Evolutionary conservation across 2,888 invertebrate genomes (phyloP).

Genomic region (Meteorus cinctellus): DNA sequence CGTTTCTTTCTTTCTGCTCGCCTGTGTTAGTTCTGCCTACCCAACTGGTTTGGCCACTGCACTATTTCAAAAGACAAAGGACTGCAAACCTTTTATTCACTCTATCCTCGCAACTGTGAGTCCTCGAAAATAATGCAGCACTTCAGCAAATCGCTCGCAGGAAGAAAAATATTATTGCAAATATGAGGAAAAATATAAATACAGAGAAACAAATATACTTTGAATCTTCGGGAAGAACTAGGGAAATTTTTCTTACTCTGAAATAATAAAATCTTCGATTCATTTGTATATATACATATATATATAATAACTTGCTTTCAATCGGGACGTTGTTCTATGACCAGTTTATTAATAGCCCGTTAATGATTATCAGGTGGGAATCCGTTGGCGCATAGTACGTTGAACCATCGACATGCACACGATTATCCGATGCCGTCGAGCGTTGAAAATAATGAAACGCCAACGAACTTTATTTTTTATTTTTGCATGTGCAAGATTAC

Average conservation of each 20-base stretch:
- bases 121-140: background rate
- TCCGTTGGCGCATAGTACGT: slow-evolving; percentile 56
- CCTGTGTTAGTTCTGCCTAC: background rate
- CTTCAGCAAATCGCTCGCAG: background rate
- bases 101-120: background rate
- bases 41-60: slow-evolving; percentile 3
- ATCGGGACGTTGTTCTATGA: slow-evolving; percentile 47
- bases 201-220: slow-evolving; percentile 24
- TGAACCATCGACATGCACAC: slow-evolving; percentile 54
- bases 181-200: background rate
- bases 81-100: background rate
- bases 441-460: slow-evolving; percentile 7
- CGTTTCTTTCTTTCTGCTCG: background rate
- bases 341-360: slow-evolving; percentile 60
- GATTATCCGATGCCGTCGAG: slow-evolving; percentile 22
- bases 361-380: slow-evolving; percentile 62
- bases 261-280: background rate
- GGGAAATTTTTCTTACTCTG: background rate
- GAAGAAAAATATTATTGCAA: background rate
- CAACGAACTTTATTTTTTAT: slow-evolving; percentile 22
- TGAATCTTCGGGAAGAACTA: slow-evolving; percentile 27
- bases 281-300: background rate
- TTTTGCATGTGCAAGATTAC: background rate
- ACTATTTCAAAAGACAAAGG: slow-evolving; percentile 3
- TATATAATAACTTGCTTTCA: background rate